Percentiles rank a stretch among this genome's conserved stretches.
phyloP scores from a whole-genome alignment of 2,888 invertebrate species.

The Augiades crinisus region DNA sequence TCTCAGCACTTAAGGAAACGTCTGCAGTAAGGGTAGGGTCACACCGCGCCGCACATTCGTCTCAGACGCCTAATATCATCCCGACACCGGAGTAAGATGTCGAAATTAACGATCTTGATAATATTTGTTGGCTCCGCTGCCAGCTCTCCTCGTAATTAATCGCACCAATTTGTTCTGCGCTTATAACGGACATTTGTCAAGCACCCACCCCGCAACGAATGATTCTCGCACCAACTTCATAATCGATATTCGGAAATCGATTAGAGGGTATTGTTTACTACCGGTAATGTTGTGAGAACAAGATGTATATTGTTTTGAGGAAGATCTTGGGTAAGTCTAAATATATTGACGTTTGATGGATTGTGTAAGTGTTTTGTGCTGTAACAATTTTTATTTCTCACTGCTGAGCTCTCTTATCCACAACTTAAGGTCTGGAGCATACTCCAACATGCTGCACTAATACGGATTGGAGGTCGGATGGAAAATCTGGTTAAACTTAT shows the following conservation, averaged over 20 bases:
- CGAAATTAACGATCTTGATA: slow-evolving; percentile 79
- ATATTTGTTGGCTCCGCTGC: slow-evolving; percentile 77
- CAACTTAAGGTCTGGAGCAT: too few species aligned
- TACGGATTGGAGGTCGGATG: too few species aligned
- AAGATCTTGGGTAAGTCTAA: too few species aligned
- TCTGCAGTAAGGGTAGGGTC: slow-evolving; percentile 23
- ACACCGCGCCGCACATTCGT: slow-evolving; percentile 52
- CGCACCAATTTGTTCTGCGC: slow-evolving; percentile 76
- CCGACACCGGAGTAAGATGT: slow-evolving; percentile 60
- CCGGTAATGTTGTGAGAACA: not conserved
- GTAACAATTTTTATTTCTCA: too few species aligned
- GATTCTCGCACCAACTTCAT: slow-evolving; percentile 75
- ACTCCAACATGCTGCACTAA: too few species aligned
- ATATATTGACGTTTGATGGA: too few species aligned
- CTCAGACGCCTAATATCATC: slow-evolving; percentile 54
- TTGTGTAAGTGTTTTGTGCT: too few species aligned
- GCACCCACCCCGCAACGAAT: slow-evolving; percentile 63
- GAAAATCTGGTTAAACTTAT: too few species aligned
- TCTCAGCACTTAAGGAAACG: not conserved
- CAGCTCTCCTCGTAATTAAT: slow-evolving; percentile 73
- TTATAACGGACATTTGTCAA: slow-evolving; percentile 79
- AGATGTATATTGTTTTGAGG: too few species aligned
- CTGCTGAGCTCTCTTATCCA: too few species aligned
- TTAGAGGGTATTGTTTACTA: slow-evolving; percentile 37
- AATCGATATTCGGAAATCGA: slow-evolving; percentile 73